Evolutionary conservation across 2,797 vertebrate genomes (phyloP).

Genomic region (Hippopotamyrus pictus): DNA sequence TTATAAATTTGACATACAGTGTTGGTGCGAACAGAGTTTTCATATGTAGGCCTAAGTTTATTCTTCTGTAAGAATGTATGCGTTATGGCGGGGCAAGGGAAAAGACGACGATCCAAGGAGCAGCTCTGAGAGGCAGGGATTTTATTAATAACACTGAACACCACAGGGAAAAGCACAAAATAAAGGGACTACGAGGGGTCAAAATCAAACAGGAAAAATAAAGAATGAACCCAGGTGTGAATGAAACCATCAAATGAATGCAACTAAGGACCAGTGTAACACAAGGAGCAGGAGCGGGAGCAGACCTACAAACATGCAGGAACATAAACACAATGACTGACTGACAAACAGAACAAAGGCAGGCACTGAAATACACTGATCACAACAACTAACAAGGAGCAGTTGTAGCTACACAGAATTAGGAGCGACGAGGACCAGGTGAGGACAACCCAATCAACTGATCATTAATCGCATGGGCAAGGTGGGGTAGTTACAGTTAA

Average conservation of each 20-base stretch:
- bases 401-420: not conserved
- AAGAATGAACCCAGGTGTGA: not conserved
- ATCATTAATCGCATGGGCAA: not conserved
- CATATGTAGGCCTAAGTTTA: not conserved
- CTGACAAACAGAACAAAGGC: not conserved
- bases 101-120: not conserved
- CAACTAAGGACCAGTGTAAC: not conserved
- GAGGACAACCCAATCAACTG: not conserved
- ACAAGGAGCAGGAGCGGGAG: not conserved
- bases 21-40: not conserved
- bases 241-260: not conserved
- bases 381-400: not conserved
- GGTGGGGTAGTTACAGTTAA: not conserved
- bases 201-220: not conserved
- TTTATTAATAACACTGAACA: not conserved
- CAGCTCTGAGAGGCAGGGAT: not conserved
- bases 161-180: not conserved
- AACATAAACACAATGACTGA: not conserved
- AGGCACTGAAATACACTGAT: not conserved
- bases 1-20: not conserved
- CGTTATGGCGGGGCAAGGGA: not conserved
- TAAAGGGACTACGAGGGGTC: not conserved
- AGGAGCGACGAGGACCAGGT: not conserved
- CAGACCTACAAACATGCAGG: not conserved
- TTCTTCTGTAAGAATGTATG: not conserved